Conservation (phyloP, 2,888 invertebrate species). For the Diaprepes abbreviatus region DNA sequence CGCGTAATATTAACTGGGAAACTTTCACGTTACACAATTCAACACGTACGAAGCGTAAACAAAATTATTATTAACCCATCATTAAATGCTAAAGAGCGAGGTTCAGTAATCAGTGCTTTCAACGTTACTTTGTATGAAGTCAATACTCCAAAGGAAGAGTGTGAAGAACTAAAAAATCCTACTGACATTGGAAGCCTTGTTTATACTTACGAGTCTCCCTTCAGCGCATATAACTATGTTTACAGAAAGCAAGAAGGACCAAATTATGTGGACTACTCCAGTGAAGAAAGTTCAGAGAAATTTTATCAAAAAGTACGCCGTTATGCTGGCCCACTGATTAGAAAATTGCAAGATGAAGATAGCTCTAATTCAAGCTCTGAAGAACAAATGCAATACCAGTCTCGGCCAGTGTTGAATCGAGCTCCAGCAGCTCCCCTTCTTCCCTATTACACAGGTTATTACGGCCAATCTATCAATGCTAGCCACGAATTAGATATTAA, state of each 20-base stretch:
- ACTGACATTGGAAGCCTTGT: slow-evolving; percentile 71
- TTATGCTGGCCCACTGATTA: not conserved
- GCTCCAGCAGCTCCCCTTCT: slow-evolving; percentile 68
- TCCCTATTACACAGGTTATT: slow-evolving; percentile 68
- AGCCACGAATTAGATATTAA: slow-evolving; percentile 55
- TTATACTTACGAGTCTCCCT: slow-evolving; percentile 69
- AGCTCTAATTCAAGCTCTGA: slow-evolving; percentile 28
- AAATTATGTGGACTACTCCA: not conserved
- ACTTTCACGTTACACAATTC: slow-evolving; percentile 74
- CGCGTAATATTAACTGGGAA: slow-evolving; percentile 72
- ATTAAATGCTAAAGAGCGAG: slow-evolving; percentile 73
- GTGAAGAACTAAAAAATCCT: slow-evolving; percentile 64
- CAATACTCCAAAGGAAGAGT: slow-evolving; percentile 64
- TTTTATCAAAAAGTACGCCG: not conserved
- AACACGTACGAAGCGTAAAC: slow-evolving; percentile 76
- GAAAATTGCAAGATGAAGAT: slow-evolving; percentile 9
- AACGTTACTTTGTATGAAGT: slow-evolving; percentile 68
- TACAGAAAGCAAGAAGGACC: slow-evolving; percentile 35
- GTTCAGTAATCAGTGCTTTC: slow-evolving; percentile 69
- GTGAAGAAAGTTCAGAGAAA: slow-evolving; percentile 15
- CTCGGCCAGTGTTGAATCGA: slow-evolving; percentile 58
- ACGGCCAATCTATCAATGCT: slow-evolving; percentile 66
- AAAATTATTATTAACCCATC: slow-evolving; percentile 74
- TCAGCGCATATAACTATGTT: slow-evolving; percentile 58
- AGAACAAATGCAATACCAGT: slow-evolving; percentile 58